Evolutionary conservation across 2,797 vertebrate genomes (phyloP).

Genomic region (Chaetodon trifasciatus): DNA sequence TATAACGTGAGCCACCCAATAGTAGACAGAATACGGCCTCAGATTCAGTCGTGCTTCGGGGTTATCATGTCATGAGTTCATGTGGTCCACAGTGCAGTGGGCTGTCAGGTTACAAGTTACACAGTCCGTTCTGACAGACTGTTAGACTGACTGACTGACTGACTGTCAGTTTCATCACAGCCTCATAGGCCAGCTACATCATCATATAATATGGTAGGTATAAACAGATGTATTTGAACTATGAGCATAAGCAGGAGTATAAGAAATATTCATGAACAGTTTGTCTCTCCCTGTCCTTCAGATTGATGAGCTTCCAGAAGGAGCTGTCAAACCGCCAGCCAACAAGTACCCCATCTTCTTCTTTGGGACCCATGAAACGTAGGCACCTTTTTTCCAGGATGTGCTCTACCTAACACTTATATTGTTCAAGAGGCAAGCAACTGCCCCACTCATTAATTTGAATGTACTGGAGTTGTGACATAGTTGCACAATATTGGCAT

Average conservation of each 20-base stretch:
- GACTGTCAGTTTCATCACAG: no score
- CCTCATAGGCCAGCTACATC: background rate
- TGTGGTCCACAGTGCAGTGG: background rate
- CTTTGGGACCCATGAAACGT: constrained; percentile 99
- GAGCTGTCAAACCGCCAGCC: constrained; percentile 97
- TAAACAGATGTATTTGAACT: background rate
- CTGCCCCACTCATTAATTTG: background rate
- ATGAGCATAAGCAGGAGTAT: background rate
- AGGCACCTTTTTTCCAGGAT: constrained; percentile 70
- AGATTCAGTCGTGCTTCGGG: background rate
- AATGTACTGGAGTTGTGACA: background rate
- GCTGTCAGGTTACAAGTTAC: background rate
- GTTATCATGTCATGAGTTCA: background rate
- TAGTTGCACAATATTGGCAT: background rate
- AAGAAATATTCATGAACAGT: background rate
- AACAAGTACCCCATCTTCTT: constrained; percentile 99
- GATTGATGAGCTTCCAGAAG: constrained; percentile 99
- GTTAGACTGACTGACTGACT: no score
- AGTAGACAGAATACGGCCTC: background rate
- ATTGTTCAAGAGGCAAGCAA: background rate
- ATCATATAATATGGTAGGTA: background rate
- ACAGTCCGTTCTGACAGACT: no score
- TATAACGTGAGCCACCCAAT: background rate
- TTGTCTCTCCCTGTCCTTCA: constrained; percentile 63
- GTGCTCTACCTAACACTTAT: background rate